Evolutionary conservation across 1,140 invertebrate genomes (phyloP).

Genomic region (Bradysia coprophila): DNA sequence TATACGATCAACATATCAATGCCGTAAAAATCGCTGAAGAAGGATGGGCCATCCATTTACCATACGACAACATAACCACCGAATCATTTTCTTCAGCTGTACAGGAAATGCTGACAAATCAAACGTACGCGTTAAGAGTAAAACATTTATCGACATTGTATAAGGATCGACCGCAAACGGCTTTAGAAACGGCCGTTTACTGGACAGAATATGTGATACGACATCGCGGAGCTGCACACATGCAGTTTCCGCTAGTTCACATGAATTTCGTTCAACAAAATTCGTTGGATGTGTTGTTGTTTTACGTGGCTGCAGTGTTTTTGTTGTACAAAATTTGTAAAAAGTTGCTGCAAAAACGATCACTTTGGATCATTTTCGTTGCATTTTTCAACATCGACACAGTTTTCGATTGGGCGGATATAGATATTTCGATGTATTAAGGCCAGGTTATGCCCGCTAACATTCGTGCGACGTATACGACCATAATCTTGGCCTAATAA

Average conservation of each 20-base stretch:
- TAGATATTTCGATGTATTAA: too few species aligned
- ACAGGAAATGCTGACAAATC: constrained; percentile 7
- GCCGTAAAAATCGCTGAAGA: constrained; percentile 13
- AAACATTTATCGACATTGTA: constrained; percentile 14
- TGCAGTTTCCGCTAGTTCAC: constrained; percentile 19
- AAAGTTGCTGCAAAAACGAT: too few species aligned
- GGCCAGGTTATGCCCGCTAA: too few species aligned
- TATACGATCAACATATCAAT: constrained; percentile 27
- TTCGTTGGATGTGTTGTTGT: constrained; percentile 10
- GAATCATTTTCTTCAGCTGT: not conserved
- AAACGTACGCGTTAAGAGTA: constrained; percentile 11
- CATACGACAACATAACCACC: not conserved
- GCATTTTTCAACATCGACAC: too few species aligned
- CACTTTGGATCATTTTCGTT: too few species aligned
- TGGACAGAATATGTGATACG: constrained; percentile 23
- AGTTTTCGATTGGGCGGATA: too few species aligned
- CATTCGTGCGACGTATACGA: too few species aligned
- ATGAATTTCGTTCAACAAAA: constrained; percentile 11
- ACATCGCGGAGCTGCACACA: constrained; percentile 25
- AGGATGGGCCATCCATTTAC: not conserved
- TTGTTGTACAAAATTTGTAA: too few species aligned
- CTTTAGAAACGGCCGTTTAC: constrained; percentile 13
- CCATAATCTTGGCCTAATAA: too few species aligned
- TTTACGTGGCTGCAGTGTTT: not conserved
- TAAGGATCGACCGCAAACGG: constrained; percentile 15